Base-by-base conservation (phyloP, 2,113 vertebrate genomes). In the Malurus elegans region DNA sequence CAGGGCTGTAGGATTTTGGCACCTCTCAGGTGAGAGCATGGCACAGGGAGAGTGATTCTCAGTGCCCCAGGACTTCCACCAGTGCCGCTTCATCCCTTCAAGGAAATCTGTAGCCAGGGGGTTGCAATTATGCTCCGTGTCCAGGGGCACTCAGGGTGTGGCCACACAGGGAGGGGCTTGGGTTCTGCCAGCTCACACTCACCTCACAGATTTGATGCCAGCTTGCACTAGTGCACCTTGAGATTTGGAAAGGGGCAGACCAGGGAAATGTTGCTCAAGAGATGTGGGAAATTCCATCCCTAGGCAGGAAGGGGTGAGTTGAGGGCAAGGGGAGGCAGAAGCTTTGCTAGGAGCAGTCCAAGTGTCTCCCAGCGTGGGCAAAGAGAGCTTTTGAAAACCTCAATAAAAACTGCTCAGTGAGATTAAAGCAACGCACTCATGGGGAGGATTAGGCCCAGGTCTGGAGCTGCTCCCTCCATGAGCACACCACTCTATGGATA, bases 21-120 rank as follows among this genome's bases (percentile, higher is more conserved):
- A 12, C 5, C 18, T 32, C 23, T 20, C 0, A 0, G 29, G 34
- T 54, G 54, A 73, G 54, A 79, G 14, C 45, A 45, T 3, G 0
- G 28, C 31, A 25, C 16, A 3, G 3, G 71, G 19, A 9, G 2
- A 7, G 1, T 0, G 0, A 26, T 54, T 73, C 25, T 32, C 3
- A 2, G 29, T 4, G 10, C 70, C 10, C 64, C 60, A 29, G 62
- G 48, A 29, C n/a, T 38, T 34, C 53, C 57, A 25, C 6, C 2
- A 4, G 42, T 7, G 2, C 53, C 5, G 2, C 34, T 50, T 45
- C 19, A 16, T 29, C 29, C 29, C 12, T 28, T 5, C 1, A 11
- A 56, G 66, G 25, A 40, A 16, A 40, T 10, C 57, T 12, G 4
- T 8, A 38, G 29, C 44, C 0, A 2, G 3, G 24, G 70, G 54